Conservation (phyloP, 37 sponge, comb jelly and placozoan species). For the Agelas oroides region DNA sequence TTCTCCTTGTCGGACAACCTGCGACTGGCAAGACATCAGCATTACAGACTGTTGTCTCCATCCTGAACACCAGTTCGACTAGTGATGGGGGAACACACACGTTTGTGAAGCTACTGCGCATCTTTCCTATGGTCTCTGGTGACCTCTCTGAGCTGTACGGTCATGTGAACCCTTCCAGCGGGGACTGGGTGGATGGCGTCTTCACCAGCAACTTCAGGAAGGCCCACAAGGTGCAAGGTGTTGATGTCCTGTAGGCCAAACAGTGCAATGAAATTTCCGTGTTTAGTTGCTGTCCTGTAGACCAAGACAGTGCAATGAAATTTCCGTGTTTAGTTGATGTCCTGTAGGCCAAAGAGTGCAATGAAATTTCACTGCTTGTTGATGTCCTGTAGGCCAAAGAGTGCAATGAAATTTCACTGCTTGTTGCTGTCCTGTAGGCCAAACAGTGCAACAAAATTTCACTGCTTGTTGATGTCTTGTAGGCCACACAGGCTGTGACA, state of each 20-base stretch:
- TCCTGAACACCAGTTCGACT: slow-evolving; percentile 29
- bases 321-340: too few species aligned
- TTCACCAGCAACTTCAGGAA: slow-evolving; percentile 80
- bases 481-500: slow-evolving; percentile 64
- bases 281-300: too few species aligned
- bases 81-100: background rate
- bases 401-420: background rate
- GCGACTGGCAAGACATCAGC: slow-evolving; percentile 79
- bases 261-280: too few species aligned
- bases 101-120: slow-evolving; percentile 37
- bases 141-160: slow-evolving; percentile 69
- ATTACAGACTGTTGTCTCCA: slow-evolving; percentile 66
- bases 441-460: too few species aligned
- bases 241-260: too few species aligned
- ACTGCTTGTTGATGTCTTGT: background rate
- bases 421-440: background rate
- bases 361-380: too few species aligned
- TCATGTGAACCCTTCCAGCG: slow-evolving; percentile 10
- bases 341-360: too few species aligned
- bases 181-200: slow-evolving; percentile 87
- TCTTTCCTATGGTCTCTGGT: slow-evolving; percentile 66
- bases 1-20: slow-evolving; percentile 72
- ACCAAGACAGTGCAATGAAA: too few species aligned
- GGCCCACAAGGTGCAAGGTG: slow-evolving; percentile 70
- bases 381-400: too few species aligned